Percentiles rank a stretch among this genome's conserved stretches.
Evolutionary conservation across 2,113 vertebrate species (phyloP).

Genomic region (Bucco capensis): DNA sequence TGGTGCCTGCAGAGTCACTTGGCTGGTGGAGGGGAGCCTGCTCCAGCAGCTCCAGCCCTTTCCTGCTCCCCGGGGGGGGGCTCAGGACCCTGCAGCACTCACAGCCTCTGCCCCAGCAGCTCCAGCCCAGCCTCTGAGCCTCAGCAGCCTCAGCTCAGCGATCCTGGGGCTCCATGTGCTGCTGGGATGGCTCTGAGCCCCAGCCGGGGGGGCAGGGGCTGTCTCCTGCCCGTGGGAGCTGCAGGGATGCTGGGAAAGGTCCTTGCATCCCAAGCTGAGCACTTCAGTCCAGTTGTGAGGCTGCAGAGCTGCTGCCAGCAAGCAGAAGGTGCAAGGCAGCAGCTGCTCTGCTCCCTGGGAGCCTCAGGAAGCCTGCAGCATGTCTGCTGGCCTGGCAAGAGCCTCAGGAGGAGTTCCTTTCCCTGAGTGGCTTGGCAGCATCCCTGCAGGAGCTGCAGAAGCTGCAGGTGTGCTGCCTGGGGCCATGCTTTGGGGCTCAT

Average conservation of each 20-base stretch:
- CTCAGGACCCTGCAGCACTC: not conserved
- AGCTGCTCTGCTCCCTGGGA: too few relatives aligned
- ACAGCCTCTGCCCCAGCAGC: not conserved
- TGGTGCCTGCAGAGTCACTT: constrained; percentile 45
- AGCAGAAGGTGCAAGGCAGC: too few relatives aligned
- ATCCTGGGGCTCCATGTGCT: not conserved
- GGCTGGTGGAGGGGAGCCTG: constrained; percentile 6
- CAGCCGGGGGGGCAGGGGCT: not conserved
- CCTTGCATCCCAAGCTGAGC: rapidly evolving
- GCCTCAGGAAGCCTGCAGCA: too few relatives aligned
- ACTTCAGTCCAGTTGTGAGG: not conserved
- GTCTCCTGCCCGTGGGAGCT: too few relatives aligned
- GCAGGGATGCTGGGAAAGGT: not conserved
- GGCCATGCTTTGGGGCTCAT: too few relatives aligned
- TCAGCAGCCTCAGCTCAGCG: not conserved
- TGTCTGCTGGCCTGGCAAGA: too few relatives aligned
- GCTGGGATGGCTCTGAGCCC: not conserved
- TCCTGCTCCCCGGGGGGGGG: not conserved
- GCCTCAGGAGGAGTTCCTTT: too few relatives aligned
- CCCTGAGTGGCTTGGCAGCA: too few relatives aligned
- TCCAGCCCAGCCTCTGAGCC: not conserved
- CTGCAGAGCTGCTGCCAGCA: not conserved
- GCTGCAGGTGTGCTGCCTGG: too few relatives aligned
- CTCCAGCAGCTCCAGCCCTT: not conserved
- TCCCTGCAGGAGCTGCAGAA: too few relatives aligned